Conservation (phyloP, 2,797 vertebrate species). For the Chiroxiphia lanceolata region DNA sequence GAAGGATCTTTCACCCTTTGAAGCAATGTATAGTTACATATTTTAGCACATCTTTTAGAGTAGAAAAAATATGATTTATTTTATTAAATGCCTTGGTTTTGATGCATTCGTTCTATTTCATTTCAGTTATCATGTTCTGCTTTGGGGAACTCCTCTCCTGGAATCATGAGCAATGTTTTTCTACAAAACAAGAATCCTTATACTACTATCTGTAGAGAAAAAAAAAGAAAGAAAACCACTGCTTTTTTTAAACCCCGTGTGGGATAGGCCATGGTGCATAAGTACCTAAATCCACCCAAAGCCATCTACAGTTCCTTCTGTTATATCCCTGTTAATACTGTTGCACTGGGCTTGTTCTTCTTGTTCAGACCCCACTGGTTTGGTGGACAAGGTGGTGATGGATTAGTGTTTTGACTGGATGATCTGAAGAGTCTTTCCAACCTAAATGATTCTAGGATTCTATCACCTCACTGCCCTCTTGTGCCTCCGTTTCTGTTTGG, state of each 20-base stretch:
- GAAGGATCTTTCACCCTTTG: not conserved
- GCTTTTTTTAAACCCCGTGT: not conserved
- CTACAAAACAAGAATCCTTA: not conserved
- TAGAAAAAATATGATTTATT: constrained; percentile 16
- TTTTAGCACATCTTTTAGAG: constrained; percentile 11
- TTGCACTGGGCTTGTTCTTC: not conserved
- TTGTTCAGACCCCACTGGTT: not conserved
- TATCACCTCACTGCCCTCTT: not conserved
- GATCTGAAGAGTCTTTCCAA: not conserved
- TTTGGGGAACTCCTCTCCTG: not conserved
- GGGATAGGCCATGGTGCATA: not conserved
- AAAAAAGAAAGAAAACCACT: not conserved
- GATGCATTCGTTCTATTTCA: not conserved
- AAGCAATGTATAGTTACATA: not conserved
- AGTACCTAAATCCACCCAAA: not conserved
- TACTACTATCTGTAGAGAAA: not conserved
- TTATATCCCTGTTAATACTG: not conserved
- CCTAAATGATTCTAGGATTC: not conserved
- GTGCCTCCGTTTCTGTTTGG: not conserved
- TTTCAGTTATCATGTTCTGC: not conserved
- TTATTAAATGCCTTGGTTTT: constrained; percentile 38
- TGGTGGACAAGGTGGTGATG: not conserved
- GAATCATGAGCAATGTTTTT: not conserved
- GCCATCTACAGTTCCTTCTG: not conserved
- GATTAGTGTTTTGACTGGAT: not conserved